Conservation (phyloP, 2,113 vertebrate genomes). For the Calcarius ornatus region DNA sequence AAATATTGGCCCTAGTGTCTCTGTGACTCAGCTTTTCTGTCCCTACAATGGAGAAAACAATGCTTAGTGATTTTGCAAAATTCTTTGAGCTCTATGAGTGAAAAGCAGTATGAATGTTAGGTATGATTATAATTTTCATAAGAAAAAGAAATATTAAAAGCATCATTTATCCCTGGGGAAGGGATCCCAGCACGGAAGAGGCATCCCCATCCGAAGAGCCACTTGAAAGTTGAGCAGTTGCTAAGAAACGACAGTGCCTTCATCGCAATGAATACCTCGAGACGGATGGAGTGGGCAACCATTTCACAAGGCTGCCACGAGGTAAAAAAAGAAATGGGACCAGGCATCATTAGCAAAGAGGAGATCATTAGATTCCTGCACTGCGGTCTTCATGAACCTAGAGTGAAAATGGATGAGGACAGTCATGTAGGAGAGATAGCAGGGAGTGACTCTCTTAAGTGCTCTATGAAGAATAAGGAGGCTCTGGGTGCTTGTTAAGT, state of each 20-base stretch:
- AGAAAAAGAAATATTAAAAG: background rate
- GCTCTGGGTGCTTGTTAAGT: conserved; percentile 63
- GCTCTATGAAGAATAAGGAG: conserved; percentile 54
- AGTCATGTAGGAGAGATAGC: conserved; percentile 21
- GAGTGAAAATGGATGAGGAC: conserved; percentile 10
- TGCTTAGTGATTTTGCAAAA: background rate
- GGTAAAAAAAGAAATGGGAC: conserved; percentile 6
- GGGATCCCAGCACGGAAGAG: background rate
- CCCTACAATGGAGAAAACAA: background rate
- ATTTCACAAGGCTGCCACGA: conserved; percentile 14
- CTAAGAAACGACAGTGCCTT: conserved; percentile 24
- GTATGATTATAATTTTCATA: background rate
- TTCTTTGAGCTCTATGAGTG: background rate
- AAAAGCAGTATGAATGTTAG: background rate
- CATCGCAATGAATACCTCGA: background rate
- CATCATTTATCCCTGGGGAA: background rate
- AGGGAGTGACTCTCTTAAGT: conserved; percentile 23
- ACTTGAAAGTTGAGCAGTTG: conserved; percentile 32
- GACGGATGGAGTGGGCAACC: background rate
- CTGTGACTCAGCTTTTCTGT: conserved; percentile 48
- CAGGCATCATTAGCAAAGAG: conserved; percentile 31
- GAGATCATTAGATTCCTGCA: conserved; percentile 49
- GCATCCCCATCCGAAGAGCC: background rate
- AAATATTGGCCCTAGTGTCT: conserved; percentile 41
- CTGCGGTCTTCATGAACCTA: background rate